Evolutionary conservation across 2,888 invertebrate species (phyloP).

Genomic region (Ochlodes sylvanus): DNA sequence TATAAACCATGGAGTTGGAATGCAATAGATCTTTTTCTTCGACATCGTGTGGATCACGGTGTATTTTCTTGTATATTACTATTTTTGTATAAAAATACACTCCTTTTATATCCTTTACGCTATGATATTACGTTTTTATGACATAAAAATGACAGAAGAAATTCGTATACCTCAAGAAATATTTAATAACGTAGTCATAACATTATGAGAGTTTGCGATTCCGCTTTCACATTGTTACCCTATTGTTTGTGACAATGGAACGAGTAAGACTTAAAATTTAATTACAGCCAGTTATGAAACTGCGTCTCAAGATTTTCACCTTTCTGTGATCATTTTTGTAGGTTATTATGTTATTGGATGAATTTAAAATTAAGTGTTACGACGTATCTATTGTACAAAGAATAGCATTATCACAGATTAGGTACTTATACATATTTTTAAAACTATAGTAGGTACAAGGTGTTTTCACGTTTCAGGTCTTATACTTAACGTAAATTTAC

Average conservation of each 20-base stretch:
- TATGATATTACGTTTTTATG: not conserved
- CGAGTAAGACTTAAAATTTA: slow-evolving; percentile 38
- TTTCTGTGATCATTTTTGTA: slow-evolving; percentile 21
- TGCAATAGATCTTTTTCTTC: too few relatives aligned
- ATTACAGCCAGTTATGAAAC: slow-evolving; percentile 37
- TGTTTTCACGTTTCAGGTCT: too few relatives aligned
- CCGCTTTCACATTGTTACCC: slow-evolving; percentile 36
- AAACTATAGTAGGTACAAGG: too few relatives aligned
- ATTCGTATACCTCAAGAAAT: slow-evolving; percentile 16
- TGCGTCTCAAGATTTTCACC: slow-evolving; percentile 36
- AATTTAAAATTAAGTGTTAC: not conserved
- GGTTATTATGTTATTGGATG: not conserved
- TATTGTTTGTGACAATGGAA: slow-evolving; percentile 37
- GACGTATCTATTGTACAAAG: too few relatives aligned
- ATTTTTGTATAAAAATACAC: not conserved
- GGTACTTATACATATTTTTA: too few relatives aligned
- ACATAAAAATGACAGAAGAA: slow-evolving; percentile 17
- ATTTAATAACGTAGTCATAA: slow-evolving; percentile 29
- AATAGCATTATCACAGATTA: too few relatives aligned
- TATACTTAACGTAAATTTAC: too few relatives aligned
- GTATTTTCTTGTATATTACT: too few relatives aligned
- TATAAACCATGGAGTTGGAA: too few relatives aligned
- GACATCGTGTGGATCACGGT: too few relatives aligned
- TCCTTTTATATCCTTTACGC: not conserved
- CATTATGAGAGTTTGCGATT: slow-evolving; percentile 34